Percentiles rank a stretch among this genome's conserved stretches.
Evolutionary conservation across 2,797 vertebrate genomes (phyloP).

Genomic region (Apogon hyalosoma): DNA sequence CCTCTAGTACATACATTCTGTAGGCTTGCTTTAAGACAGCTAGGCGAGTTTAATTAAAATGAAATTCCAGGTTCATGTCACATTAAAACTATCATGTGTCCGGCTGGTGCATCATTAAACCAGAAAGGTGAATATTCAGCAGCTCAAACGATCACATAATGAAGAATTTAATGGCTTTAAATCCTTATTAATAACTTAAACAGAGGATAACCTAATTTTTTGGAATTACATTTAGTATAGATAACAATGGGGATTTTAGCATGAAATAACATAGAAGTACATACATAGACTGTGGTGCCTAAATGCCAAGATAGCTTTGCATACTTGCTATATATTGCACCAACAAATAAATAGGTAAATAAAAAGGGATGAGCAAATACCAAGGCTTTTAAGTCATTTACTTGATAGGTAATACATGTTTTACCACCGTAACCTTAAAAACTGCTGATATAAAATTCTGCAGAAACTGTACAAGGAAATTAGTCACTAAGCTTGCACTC

Average conservation of each 20-base stretch:
- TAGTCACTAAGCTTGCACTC: not conserved
- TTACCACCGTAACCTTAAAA: slow-evolving; percentile 3
- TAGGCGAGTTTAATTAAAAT: not conserved
- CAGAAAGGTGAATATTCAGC: slow-evolving; percentile 1
- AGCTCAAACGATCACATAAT: not conserved
- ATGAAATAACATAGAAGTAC: not conserved
- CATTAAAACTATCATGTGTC: slow-evolving; percentile 6
- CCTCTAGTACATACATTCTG: slow-evolving; percentile 11
- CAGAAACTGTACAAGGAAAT: slow-evolving; percentile 1
- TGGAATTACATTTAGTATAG: too few relatives aligned
- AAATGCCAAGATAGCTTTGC: too few relatives aligned
- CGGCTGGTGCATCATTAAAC: slow-evolving; percentile 12
- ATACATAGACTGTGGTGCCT: not conserved
- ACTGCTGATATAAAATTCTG: not conserved
- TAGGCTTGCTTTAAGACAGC: not conserved
- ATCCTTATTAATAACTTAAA: too few relatives aligned
- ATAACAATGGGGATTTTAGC: too few relatives aligned
- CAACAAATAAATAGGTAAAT: too few relatives aligned
- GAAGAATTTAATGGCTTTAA: too few relatives aligned
- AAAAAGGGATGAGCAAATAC: too few relatives aligned
- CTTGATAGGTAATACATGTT: too few relatives aligned
- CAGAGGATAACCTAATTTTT: too few relatives aligned
- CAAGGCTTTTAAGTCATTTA: too few relatives aligned
- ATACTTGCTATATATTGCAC: too few relatives aligned
- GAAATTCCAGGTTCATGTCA: not conserved